Conservation (phyloP, 1,140 invertebrate species). For the Galendromus occidentalis region DNA sequence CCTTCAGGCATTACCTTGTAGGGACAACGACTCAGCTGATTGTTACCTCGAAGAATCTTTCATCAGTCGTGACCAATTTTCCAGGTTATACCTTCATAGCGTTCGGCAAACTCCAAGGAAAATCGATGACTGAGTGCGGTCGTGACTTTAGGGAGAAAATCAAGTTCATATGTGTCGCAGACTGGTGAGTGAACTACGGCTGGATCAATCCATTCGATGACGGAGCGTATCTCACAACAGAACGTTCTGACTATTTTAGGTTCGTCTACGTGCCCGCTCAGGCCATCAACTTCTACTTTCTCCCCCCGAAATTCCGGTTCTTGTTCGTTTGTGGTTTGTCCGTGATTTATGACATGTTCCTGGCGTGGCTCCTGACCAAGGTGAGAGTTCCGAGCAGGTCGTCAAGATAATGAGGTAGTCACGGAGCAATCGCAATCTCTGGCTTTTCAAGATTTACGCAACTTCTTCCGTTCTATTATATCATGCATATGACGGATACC, state of each 20-base stretch:
- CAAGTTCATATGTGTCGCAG: slow-evolving; percentile 21
- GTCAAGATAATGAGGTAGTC: too few relatives aligned
- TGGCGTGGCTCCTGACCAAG: slow-evolving; percentile 34
- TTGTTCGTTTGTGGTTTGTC: slow-evolving; percentile 54
- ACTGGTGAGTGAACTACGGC: slow-evolving; percentile 14
- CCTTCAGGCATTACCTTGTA: too few relatives aligned
- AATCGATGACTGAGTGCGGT: slow-evolving; percentile 44
- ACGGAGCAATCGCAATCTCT: too few relatives aligned
- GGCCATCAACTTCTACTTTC: slow-evolving; percentile 51
- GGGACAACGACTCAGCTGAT: too few relatives aligned
- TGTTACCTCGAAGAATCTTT: too few relatives aligned
- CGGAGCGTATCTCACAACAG: neutral
- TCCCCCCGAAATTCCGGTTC: slow-evolving; percentile 51
- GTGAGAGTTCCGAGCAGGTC: neutral
- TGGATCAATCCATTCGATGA: neutral
- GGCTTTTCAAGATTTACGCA: too few relatives aligned
- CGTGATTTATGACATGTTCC: slow-evolving; percentile 53
- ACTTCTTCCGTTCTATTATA: too few relatives aligned
- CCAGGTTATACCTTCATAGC: slow-evolving; percentile 19
- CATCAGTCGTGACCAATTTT: too few relatives aligned
- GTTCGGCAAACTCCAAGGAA: slow-evolving; percentile 39
- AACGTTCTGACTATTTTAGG: slow-evolving; percentile 25
- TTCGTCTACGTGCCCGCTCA: slow-evolving; percentile 57
- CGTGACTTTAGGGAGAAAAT: slow-evolving; percentile 23
- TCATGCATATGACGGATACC: too few relatives aligned